phyloP scores from a whole-genome alignment of 2,888 invertebrate species.

The Habroteleia sp. region DNA sequence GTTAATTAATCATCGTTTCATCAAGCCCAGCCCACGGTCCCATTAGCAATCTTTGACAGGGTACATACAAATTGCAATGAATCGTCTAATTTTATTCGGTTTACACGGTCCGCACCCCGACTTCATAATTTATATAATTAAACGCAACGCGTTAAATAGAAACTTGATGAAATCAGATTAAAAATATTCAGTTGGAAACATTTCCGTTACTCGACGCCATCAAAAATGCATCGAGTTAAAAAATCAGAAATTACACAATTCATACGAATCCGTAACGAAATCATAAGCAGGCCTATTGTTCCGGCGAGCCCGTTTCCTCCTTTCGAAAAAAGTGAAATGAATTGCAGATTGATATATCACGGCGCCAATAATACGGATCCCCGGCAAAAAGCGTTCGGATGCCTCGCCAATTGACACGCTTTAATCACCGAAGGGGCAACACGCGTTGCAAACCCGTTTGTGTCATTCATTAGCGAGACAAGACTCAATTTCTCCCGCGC shows the following conservation, averaged over 20 bases:
- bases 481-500: slow-evolving; percentile 5
- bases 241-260: slow-evolving; percentile 32
- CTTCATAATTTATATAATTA: slow-evolving; percentile 9
- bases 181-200: too few relatives aligned
- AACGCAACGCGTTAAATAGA: slow-evolving; percentile 9
- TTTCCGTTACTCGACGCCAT: slow-evolving; percentile 11
- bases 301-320: slow-evolving; percentile 16
- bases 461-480: slow-evolving; percentile 1
- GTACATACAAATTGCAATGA: slow-evolving; percentile 31
- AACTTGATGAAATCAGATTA: too few relatives aligned
- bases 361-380: slow-evolving; percentile 2
- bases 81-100: too few relatives aligned
- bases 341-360: slow-evolving; percentile 13
- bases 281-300: slow-evolving; percentile 23
- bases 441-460: slow-evolving; percentile 7
- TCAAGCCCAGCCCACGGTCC: slow-evolving; percentile 31
- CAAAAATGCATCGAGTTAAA: slow-evolving; percentile 19
- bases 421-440: slow-evolving; percentile 4
- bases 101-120: too few relatives aligned
- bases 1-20: slow-evolving; percentile 42
- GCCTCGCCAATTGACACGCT: too few relatives aligned
- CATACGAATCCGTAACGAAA: slow-evolving; percentile 23
- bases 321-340: slow-evolving; percentile 19
- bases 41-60: slow-evolving; percentile 1
- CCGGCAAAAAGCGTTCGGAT: background rate